A percentile compares a stretch with the other conserved stretches of the same genome.
Conservation (phyloP, 2,888 invertebrate species). For the Orthonychiurus folsomi region DNA sequence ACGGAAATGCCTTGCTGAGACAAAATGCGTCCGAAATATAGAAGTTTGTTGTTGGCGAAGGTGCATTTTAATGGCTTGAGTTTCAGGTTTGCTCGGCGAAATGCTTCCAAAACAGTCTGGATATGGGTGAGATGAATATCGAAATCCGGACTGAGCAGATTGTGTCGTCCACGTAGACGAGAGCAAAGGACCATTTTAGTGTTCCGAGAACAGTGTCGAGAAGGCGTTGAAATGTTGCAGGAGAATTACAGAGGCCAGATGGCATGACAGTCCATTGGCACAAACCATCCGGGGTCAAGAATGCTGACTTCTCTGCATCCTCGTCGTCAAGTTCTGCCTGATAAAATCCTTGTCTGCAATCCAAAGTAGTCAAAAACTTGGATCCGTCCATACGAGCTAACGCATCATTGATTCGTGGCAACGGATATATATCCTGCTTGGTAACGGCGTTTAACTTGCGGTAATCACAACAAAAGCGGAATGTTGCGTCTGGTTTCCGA, state of each 20-base stretch:
- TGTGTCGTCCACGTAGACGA: slow-evolving; percentile 19
- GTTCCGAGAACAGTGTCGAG: slow-evolving; percentile 10
- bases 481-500: slow-evolving; percentile 41
- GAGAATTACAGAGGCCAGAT: slow-evolving; percentile 4
- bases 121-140: slow-evolving; percentile 17
- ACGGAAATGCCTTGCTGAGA: slow-evolving; percentile 14
- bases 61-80: slow-evolving; percentile 21
- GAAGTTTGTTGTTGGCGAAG: slow-evolving; percentile 16
- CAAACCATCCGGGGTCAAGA: slow-evolving; percentile 13
- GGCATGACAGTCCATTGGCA: slow-evolving; percentile 6
- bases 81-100: slow-evolving; percentile 17
- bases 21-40: slow-evolving; percentile 21
- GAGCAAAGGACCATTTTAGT: slow-evolving; percentile 13
- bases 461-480: slow-evolving; percentile 34
- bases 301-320: slow-evolving; percentile 10
- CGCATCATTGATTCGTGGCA: slow-evolving; percentile 35
- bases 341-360: slow-evolving; percentile 5
- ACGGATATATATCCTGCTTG: slow-evolving; percentile 21
- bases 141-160: slow-evolving; percentile 11
- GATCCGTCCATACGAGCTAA: slow-evolving; percentile 38
- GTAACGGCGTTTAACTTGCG: slow-evolving; percentile 25
- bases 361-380: slow-evolving; percentile 11
- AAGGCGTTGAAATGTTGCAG: slow-evolving; percentile 2
- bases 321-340: slow-evolving; percentile 11
- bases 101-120: slow-evolving; percentile 9